Evolutionary conservation across 30 jellyfish, hydroid and myxozoan species (phyloP), one percentile per base, ranked within the genome.

Genomic region (Chrysaora quinquecirrha): DNA sequence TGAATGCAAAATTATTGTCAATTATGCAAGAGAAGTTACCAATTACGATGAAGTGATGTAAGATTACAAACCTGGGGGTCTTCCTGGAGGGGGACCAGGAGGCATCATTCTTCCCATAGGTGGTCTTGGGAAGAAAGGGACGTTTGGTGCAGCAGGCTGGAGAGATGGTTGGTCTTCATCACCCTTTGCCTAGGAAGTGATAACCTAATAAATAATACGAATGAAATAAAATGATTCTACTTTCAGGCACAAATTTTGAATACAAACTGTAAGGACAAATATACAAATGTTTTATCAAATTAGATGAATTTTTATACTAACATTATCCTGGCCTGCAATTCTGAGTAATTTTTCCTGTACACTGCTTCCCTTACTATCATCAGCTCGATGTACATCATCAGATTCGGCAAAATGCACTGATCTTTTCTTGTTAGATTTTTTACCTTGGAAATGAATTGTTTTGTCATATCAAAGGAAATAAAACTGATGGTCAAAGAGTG

Each of bases 41-140:
- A n/a, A n/a, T n/a, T n/a, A n/a, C n/a, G n/a, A n/a, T n/a, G n/a
- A n/a, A n/a, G n/a, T n/a, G n/a, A n/a, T n/a, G n/a, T n/a, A n/a
- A n/a, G n/a, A n/a, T n/a, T n/a, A n/a, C n/a, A n/a, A 31, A 87
- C 96, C 96, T 62, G 92, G 96, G 43, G 92, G 98, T 35, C 95
- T 32, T 12, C 98, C 98, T 1, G 98, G 98, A 6, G 98, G 98
- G 48, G 98, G 97, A 2, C 98, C 97, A 16, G 98, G 98, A 4
- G 98, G 98, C 97, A 86, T 86, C 30, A 81, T 78, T 64, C 96
- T 62, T 35, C 95, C 92, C 22, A 86, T 58, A 30, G 96, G 96
- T 10, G 96, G 96, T 23, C 97, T 69, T n/a, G 93, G 97, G 49
- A 35, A 83, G 52, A 21, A 49, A 2, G 84, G 85, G 69, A 67